A percentile compares a stretch with the other conserved stretches of the same genome.
Evolutionary conservation across 2,888 invertebrate species (phyloP).

Genomic region (Dolomedes plantarius): DNA sequence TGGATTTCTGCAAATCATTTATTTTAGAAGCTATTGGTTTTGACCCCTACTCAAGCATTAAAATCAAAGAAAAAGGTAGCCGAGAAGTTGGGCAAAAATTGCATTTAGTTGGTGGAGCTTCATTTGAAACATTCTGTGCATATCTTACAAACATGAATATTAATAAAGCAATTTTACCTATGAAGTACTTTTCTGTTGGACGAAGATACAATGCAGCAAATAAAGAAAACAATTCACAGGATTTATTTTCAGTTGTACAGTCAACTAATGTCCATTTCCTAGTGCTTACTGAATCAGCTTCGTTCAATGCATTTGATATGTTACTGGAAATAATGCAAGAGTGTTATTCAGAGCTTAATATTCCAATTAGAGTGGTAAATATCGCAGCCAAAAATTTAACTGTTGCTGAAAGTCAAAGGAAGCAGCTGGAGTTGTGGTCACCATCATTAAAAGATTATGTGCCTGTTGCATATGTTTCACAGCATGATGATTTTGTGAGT

Average conservation of each 20-base stretch:
- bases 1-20: constrained; percentile 57
- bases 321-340: constrained; percentile 79
- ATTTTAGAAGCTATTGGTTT: constrained; percentile 51
- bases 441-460: constrained; percentile 81
- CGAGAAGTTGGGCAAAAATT: constrained; percentile 80
- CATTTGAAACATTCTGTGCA: constrained; percentile 85
- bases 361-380: constrained; percentile 83
- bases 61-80: constrained; percentile 76
- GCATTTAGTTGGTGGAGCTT: constrained; percentile 86
- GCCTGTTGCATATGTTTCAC: constrained; percentile 85
- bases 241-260: constrained; percentile 57
- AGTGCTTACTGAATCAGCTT: not conserved
- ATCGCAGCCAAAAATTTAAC: constrained; percentile 81
- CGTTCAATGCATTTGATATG: constrained; percentile 79
- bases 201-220: constrained; percentile 34
- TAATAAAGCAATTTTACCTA: constrained; percentile 8
- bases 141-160: constrained; percentile 81
- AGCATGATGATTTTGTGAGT: constrained; percentile 85
- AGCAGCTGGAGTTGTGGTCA: constrained; percentile 86
- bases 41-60: constrained; percentile 76
- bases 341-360: constrained; percentile 82
- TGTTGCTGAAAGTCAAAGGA: constrained; percentile 83
- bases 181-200: constrained; percentile 43
- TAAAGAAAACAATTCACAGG: not conserved
- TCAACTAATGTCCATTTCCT: constrained; percentile 40